A percentile compares a stretch with the other conserved stretches of the same genome.
Conservation (phyloP, 2,797 vertebrate genomes). For the Hemitrygon akajei region DNA sequence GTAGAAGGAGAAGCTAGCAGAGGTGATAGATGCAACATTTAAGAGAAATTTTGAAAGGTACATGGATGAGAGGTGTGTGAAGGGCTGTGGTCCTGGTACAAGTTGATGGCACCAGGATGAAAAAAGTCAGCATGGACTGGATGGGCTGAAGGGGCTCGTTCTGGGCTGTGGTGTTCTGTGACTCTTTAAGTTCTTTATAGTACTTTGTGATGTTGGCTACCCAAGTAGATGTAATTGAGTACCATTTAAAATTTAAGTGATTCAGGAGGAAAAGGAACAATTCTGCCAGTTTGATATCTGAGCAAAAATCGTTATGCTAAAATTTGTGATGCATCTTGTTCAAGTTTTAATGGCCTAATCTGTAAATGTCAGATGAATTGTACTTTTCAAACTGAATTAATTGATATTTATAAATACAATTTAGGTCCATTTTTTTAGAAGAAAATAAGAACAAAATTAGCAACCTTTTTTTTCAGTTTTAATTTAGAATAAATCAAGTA, state of each 20-base stretch:
- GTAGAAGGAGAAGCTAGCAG: too few relatives aligned
- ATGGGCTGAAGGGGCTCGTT: too few relatives aligned
- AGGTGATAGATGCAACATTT: too few relatives aligned
- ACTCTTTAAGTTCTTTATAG: not conserved
- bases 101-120: too few relatives aligned
- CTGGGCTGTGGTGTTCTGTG: too few relatives aligned
- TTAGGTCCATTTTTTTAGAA: not conserved
- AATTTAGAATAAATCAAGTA: not conserved
- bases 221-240: not conserved
- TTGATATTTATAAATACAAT: not conserved
- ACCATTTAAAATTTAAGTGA: not conserved
- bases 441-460: not conserved
- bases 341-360: constrained; percentile 12
- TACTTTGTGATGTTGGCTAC: not conserved
- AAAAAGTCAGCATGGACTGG: too few relatives aligned
- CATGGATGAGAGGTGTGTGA: too few relatives aligned
- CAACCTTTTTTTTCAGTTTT: not conserved
- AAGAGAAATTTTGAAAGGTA: too few relatives aligned
- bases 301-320: constrained; percentile 4
- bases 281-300: not conserved
- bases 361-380: not conserved
- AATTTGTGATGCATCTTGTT: not conserved
- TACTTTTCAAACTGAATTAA: not conserved
- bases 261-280: not conserved
- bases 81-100: too few relatives aligned